Evolutionary conservation across 2,888 invertebrate genomes (phyloP), one percentile per base, ranked within the genome.

Genomic region (Syrista parreyssii): DNA sequence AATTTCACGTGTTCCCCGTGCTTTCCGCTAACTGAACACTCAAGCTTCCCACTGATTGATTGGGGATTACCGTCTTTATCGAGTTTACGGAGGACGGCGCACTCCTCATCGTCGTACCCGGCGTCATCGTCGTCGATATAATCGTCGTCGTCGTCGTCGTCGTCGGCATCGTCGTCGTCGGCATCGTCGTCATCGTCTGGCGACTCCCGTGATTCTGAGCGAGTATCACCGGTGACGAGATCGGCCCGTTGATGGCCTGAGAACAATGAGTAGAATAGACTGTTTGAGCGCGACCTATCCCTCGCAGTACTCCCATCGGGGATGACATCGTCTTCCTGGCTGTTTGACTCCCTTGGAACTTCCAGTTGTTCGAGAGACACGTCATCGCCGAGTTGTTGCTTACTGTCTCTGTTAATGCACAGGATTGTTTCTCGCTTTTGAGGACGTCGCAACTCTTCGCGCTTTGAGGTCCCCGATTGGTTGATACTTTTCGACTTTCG

Each of bases 1-100:
- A 91, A 89, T 91, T 91, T 91, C 91, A 91, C 89, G 91, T 91
- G 86, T 87, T 90, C 88, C 87, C 84, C 79, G 88, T 86, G 82
- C 76, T 87, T 85, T 75, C 83, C 79, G 82, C 85, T 81, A 81
- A 75, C 40, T 74, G 72, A 33, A 69, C 69, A 40, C 69, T 69
- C 69, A 32, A 69, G 69, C 30, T 69, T 32, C 69, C 32, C 69
- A 31, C 31, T 2, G 69, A 31, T 32, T 69, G 69, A 69, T 23
- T 69, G 31, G 69, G 69, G 32, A 30, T 69, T 69, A 32, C 69
- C 69, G 69, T 69, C 69, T 30, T 32, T 30, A 69, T 72, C 35
- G 68, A 33, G 33, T 40, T 36, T n/a, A 32, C 40, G 33, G 33
- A 30, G 33, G 15, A 55, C 15, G 76, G 68, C 73, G 68, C 15